Evolutionary conservation across 2,888 invertebrate genomes (phyloP).

Genomic region (Eristalis tenax): DNA sequence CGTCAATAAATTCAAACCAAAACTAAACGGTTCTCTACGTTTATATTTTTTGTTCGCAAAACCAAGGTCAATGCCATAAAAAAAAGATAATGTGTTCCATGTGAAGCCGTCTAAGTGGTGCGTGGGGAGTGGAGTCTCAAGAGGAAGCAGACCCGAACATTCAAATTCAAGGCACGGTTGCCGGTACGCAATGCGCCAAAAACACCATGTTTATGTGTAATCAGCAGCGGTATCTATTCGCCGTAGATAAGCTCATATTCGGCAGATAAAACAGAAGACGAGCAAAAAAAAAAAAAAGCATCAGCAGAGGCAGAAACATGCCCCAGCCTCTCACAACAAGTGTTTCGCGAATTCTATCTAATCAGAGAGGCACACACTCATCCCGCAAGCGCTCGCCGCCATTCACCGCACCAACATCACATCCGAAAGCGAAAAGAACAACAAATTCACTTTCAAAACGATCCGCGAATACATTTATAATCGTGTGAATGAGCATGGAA

Average conservation of each 20-base stretch:
- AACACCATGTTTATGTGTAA: constrained; percentile 1
- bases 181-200: background rate
- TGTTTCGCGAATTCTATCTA: constrained; percentile 54
- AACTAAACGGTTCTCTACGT: background rate
- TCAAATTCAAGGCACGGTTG: background rate
- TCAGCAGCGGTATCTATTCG: constrained; percentile 6
- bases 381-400: constrained; percentile 13
- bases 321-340: constrained; percentile 6
- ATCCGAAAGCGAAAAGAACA: constrained; percentile 34
- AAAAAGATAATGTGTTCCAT: constrained; percentile 5
- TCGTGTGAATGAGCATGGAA: constrained; percentile 17
- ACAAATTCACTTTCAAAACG: constrained; percentile 52
- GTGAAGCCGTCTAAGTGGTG: background rate
- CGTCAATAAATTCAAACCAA: background rate
- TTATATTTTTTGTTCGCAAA: background rate
- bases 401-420: background rate
- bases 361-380: constrained; percentile 47
- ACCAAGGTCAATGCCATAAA: constrained; percentile 11
- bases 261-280: background rate
- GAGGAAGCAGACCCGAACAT: background rate
- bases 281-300: background rate
- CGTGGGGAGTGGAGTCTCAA: background rate
- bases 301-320: background rate
- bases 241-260: constrained; percentile 8
- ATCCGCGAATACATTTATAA: constrained; percentile 36